Conservation (phyloP, 2,113 vertebrate species). For the Sitta europaea region DNA sequence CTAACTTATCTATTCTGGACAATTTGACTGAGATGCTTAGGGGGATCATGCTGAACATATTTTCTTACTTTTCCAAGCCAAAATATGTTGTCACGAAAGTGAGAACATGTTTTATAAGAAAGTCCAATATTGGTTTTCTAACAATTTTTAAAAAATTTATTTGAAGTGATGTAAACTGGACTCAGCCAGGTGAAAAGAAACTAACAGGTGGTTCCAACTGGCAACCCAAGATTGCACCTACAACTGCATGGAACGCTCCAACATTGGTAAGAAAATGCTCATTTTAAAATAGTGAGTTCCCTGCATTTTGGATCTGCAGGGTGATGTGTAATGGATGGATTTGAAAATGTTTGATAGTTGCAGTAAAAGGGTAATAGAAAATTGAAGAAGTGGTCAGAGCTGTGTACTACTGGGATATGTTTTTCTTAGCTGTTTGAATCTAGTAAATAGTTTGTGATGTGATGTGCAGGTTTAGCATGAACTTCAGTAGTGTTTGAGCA, state of each 20-base stretch:
- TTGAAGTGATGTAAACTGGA: conserved; percentile 94
- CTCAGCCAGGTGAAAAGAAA: conserved; percentile 93
- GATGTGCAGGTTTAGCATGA: accelerated
- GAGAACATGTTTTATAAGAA: neutral
- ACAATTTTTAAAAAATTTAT: conserved; percentile 35
- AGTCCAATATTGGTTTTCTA: conserved; percentile 10
- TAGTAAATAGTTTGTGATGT: neutral
- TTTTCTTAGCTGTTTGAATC: neutral
- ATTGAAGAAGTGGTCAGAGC: neutral
- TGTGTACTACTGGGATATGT: neutral
- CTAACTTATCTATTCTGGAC: neutral
- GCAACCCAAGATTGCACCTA: conserved; percentile 93
- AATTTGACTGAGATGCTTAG: neutral
- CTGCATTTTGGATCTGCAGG: neutral
- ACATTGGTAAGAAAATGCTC: conserved; percentile 84
- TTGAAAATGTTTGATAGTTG: neutral
- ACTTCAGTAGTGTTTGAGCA: neutral
- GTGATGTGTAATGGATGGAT: neutral
- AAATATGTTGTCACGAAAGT: neutral
- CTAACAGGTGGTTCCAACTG: conserved; percentile 94
- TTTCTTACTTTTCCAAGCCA: neutral
- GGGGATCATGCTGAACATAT: neutral
- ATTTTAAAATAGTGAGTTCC: neutral
- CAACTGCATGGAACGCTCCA: conserved; percentile 92
- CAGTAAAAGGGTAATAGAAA: neutral